Base-by-base conservation (phyloP, 2,797 vertebrate genomes). In the Pipistrellus kuhlii region DNA sequence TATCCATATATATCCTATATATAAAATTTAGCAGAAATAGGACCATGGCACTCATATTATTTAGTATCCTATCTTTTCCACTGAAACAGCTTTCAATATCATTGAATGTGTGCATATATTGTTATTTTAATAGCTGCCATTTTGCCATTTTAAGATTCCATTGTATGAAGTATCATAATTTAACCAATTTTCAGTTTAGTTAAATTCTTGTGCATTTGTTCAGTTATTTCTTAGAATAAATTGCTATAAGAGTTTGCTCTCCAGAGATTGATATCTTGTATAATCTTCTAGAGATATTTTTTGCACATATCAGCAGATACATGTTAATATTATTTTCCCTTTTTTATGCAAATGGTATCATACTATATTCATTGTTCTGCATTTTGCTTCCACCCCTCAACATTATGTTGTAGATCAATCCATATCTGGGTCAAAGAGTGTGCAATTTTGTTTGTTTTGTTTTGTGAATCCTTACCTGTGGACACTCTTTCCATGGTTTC, bases 1-100 rank as follows among this genome's bases (percentile, higher is more conserved):
- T 85, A 35, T 55, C 10, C 30, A 55, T 77, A 32, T 51, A 66
- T 94, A 68, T n/a, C 5, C 68, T 78, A 64, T 66, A 76, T 69
- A 66, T 71, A 66, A 23, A 76, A 64, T 86, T 89, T 80, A 90
- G 71, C 17, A 91, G 80, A 92, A 93, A 94, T 92, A 51, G 57
- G 55, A 86, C 83, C 25, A 75, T 73, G 69, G 44, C 88, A 69
- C 78, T 96, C 32, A 71, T 83, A 71, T 66, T 95, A 23, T 86
- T 88, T 89, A 35, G 14, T 89, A 85, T 32, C 32, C 30, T 41
- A n/a, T 85, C 13, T 90, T 91, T 93, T 85, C 44, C 59, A 77
- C 21, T 91, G 88, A 68, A 93, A 88, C 27, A 69, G 55, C 18
- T 95, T 80, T 90, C 81, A 94, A 81, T 81, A 51, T 64, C 18